Evolutionary conservation across 2,888 invertebrate genomes (phyloP).

Genomic region (Endotricha flammealis): DNA sequence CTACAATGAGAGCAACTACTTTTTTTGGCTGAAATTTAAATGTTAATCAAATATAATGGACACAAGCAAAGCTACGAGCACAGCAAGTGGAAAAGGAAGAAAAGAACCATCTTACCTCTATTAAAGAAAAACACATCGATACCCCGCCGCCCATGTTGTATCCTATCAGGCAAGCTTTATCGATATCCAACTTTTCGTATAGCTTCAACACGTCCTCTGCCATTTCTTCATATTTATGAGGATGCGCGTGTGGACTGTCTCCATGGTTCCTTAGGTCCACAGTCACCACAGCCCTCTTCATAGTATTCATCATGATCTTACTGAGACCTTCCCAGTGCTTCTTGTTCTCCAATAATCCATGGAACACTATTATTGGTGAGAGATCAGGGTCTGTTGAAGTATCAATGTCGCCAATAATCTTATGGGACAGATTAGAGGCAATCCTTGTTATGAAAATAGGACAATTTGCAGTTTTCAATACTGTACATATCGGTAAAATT

Average conservation of each 20-base stretch:
- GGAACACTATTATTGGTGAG: constrained; percentile 80
- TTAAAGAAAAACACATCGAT: constrained; percentile 88
- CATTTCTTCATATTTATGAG: constrained; percentile 86
- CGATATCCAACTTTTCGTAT: constrained; percentile 77
- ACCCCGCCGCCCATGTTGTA: constrained; percentile 96
- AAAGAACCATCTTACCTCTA: constrained; percentile 64
- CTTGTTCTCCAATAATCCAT: constrained; percentile 92
- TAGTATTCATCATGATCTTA: constrained; percentile 81
- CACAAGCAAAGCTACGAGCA: no score
- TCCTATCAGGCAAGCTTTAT: constrained; percentile 84
- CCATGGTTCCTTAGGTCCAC: constrained; percentile 98
- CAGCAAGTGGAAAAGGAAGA: no score
- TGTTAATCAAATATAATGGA: neutral
- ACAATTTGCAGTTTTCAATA: constrained; percentile 8
- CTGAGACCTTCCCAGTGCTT: constrained; percentile 91
- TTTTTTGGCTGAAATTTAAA: constrained; percentile 62
- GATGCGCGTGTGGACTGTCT: constrained; percentile 86
- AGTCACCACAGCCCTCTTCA: constrained; percentile 85
- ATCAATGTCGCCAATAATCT: constrained; percentile 40
- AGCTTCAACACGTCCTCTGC: constrained; percentile 84
- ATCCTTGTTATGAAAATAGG: constrained; percentile 23
- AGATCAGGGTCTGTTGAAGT: no score
- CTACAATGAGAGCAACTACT: constrained; percentile 80
- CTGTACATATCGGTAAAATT: neutral
- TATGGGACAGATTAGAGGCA: constrained; percentile 48